Evolutionary conservation across 2,113 vertebrate genomes (phyloP), one percentile per base, ranked within the genome.

Genomic region (Ptilonorhynchus violaceus): DNA sequence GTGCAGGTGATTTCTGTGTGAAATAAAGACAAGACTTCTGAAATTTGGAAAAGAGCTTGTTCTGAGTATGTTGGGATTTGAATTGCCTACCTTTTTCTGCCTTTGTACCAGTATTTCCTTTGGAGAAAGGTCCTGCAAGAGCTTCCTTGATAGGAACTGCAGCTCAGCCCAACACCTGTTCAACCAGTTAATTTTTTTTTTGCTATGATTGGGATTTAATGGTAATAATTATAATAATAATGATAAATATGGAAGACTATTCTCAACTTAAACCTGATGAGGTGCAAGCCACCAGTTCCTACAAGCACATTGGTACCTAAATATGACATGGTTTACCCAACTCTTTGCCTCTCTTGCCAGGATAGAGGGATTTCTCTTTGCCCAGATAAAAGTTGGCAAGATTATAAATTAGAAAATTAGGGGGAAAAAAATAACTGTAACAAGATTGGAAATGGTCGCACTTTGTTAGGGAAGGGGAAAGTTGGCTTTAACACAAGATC

Each of bases 351-450:
- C 5, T 77, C 5, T 58, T 30, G 37, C 3, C 2, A 22, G 15
- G 17, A 16, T 1, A 47, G 44, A 35, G 12, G 9, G 24, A 82
- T 39, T 78, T 19, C 9, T 68, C 17, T 85, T 92, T 85, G 13
- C 35, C 10, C 7, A 44, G 44, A 17, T 15, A 25, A 33, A 73
- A 37, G 7, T 6, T 44, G 8, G 6, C 3, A 50, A 50, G 8
- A 44, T 31, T 24, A 77, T 27, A 75, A 75, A 42, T 27, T 5
- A 55, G 13, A 56, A 59, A 88, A 20, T 9, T 22, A 35, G 13
- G 6, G 21, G 2, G 0, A 3, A 3, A 9, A 9, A 37, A 41
- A 10, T 19, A 55, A 24, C 11, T 15, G 5, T 7, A 63, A 7
- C 7, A 58, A n/a, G n/a, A 58, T 7, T 28, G 37, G 42, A 80